A percentile compares a stretch with the other conserved stretches of the same genome.
phyloP scores from a whole-genome alignment of 2,113 vertebrate genomes.

The Eolophus roseicapilla region DNA sequence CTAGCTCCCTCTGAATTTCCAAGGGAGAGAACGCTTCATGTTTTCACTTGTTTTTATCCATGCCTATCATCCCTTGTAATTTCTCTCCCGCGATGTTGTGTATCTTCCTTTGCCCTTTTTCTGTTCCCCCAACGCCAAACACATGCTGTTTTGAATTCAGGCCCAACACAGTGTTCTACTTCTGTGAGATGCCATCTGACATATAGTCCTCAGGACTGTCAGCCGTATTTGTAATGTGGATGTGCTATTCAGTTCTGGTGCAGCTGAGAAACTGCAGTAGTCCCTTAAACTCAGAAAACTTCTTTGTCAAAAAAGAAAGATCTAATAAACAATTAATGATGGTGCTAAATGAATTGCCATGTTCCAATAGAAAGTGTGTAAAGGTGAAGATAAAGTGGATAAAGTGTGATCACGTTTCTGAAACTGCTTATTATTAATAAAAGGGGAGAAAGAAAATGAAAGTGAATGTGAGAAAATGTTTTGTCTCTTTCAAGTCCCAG shows the following conservation, averaged over 20 bases:
- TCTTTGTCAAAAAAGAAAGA: neutral
- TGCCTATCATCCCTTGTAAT: neutral
- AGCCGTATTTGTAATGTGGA: neutral
- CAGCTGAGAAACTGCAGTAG: neutral
- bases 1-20: neutral
- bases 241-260: neutral
- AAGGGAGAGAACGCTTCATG: neutral
- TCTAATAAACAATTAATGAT: constrained; percentile 5
- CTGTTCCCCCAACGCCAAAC: neutral
- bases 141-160: neutral
- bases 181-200: neutral
- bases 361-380: neutral
- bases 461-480: constrained; percentile 40
- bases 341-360: constrained; percentile 19
- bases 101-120: neutral
- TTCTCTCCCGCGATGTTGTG: neutral
- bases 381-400: neutral
- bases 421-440: constrained; percentile 31
- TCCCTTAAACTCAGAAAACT: neutral
- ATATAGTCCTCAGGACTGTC: neutral
- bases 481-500: constrained; percentile 33
- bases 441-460: constrained; percentile 42
- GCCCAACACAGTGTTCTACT: neutral
- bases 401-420: neutral
- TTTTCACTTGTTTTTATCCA: neutral